Evolutionary conservation across 2,888 invertebrate genomes (phyloP), one percentile per base, ranked within the genome.

Genomic region (Melanotus villosus): DNA sequence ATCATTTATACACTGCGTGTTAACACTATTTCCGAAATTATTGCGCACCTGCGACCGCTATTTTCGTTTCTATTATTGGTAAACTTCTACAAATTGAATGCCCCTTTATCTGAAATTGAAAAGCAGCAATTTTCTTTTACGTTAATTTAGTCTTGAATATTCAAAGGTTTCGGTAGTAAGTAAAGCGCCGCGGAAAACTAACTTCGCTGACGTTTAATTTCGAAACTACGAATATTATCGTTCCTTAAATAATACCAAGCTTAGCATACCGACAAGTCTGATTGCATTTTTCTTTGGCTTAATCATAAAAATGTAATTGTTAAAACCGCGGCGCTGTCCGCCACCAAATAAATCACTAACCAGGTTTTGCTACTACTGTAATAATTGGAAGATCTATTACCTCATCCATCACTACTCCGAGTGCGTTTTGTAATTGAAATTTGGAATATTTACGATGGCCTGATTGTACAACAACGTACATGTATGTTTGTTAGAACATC

Each of bases 391-490:
- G 47, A 47, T 47, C 23, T 47, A 47, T 66, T 64, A 57, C 66
- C 72, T 69, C 72, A 60, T 72, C 70, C 70, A 65, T 72, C 72
- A 72, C 58, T 38, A 45, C 32, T 41, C 63, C 23, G 47, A 36
- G 52, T 62, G 45, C 69, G 67, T 63, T 70, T 70, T 67, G 38
- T 72, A 72, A 72, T 72, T 72, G 72, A 72, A 72, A 70, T 70
- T 72, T 72, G 52, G 69, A 63, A 67, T 72, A 72, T 72, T 72
- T 72, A 72, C 70, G 66, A 26, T 12, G 21, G 50, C 64, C 41
- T 67, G 57, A 52, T 69, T 66, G 65, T 62, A 68, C 66, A 63
- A 57, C 58, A 47, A 56, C 57, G 12, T 62, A 32, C n/a, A n/a
- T n/a, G n/a, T n/a, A n/a, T n/a, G n/a, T n/a, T n/a, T n/a, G n/a